Evolutionary conservation across 2,888 invertebrate genomes (phyloP), one percentile per base, ranked within the genome.

Genomic region (Acleris sparsana): DNA sequence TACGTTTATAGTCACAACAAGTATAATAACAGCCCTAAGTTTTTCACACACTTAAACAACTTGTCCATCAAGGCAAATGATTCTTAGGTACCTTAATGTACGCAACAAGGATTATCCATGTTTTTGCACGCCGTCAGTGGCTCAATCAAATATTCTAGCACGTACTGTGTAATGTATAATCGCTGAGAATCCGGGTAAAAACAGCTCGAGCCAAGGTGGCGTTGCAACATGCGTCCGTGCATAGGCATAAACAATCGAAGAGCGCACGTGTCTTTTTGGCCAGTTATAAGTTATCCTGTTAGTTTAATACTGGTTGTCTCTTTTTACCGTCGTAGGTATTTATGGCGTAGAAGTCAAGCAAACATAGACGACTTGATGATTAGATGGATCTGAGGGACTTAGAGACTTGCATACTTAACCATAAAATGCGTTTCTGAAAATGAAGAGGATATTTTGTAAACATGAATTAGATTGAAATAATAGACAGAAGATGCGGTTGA

Each of bases 101-200:
- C 33, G 1, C 11, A 11, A 22, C 20, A 55, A 55, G 20, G 20
- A 57, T 25, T 57, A 46, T 25, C 11, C 7, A 25, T 46, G 46
- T 65, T 55, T 63, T 61, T 61, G 51, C 51, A 44, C 49, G 56
- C 48, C 25, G 20, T 16, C 55, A 55, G 60, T 55, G 53, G 20
- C 5, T 29, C 55, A 59, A 49, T 64, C 53, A 60, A 22, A 60
- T 46, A 62, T 59, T 63, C 43, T 51, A 55, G 33, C 55, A 5
- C 46, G 39, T 39, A 51, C 53, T 64, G 53, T 64, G 53, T 62
- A 62, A 62, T 55, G 62, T n/a, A 51, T 65, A 61, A 65, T 61
- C 55, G 65, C 44, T 52, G 60, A 25, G 60, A 65, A 61, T 52
- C 25, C 57, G 17, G 51, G 57, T 51, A 61, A 65, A 65, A 65